Base-by-base conservation (phyloP, 2,113 vertebrate species). In the Hypomesus transpacificus region DNA sequence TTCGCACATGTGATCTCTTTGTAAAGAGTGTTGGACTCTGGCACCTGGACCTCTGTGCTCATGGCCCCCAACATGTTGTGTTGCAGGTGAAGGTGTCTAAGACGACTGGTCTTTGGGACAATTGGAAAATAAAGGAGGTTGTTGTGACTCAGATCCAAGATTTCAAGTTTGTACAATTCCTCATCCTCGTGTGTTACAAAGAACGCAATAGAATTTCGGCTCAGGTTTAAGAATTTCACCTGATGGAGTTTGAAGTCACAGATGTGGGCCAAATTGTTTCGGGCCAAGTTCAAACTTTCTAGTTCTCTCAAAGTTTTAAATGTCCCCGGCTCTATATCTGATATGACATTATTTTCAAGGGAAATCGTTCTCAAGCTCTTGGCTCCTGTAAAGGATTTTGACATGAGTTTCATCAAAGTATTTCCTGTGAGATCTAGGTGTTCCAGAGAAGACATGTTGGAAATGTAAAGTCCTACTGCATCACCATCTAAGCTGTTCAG, bases 91-190 rank as follows among this genome's bases (percentile, higher is more conserved):
- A 96, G 80, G 78, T 91, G 88, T 51, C 65, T 85, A 73, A 93
- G 72, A 26, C 11, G 14, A 53, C 83, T 90, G 18, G 74, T 73
- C 66, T 74, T 85, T 18, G 91, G 88, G 66, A 94, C 84, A 62
- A 92, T 75, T 46, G 90, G 93, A 14, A 94, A 92, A 56, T 80
- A 86, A 8, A 91, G 76, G 18, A 93, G 89, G 18, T 87, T 91
- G 84, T 94, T 95, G 70, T 90, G 84, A 85, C 91, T 93, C 68
- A 93, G 80, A 80, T 94, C 93, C 9, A 92, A 88, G 71, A 85
- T 84, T 78, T 85, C 86, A 52, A 95, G 92, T 58, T 76, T 82
- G 76, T 92, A 92, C 50, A 74, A 20, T 9, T 76, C 28, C 0
- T 68, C 68, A 62, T 83, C 75, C 24, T 90, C 80, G 53, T 68